Base-by-base conservation (phyloP, 1,140 invertebrate species). In the Drosophila cardini region DNA sequence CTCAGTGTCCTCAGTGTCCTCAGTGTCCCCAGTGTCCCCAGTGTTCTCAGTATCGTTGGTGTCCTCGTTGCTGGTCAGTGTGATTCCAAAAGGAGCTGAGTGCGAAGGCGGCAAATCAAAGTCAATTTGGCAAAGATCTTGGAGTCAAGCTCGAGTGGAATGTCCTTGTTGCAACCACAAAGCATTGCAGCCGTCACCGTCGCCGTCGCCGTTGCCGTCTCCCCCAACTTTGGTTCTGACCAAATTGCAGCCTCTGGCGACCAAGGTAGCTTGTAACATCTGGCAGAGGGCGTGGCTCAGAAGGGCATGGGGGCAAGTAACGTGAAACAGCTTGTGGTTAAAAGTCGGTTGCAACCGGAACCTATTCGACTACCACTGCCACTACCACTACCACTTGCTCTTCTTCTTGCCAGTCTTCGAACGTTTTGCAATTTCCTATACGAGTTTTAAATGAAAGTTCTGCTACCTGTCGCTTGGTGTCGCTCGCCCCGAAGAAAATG, bases 121-220 rank as follows among this genome's bases (percentile, higher is more conserved):
- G 63, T 72, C 63, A 72, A 72, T 72, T 72, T 68, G 63, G 70
- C 55, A 72, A 72, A 68, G 36, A 60, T 72, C 63, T 68, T 52
- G 18, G 38, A 58, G 63, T 52, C 55, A 50, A 46, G 43, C 70
- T 72, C 63, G 63, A 72, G 63, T 72, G 55, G 46, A 42, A 67
- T 72, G 70, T 72, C 63, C 70, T 72, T 68, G 70, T 67, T 60
- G 70, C 46, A 13, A 40, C 62, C 69, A 67, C 62, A 71, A 65
- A 57, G 65, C 65, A 46, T 62, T 38, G 45, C 60, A 52, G 18
- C 6, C 45, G 4, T 46, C 45, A n/a, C n/a, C n/a, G n/a, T n/a
- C n/a, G n/a, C n/a, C n/a, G n/a, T n/a, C n/a, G n/a, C n/a, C n/a
- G n/a, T n/a, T n/a, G n/a, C n/a, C n/a, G n/a, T n/a, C n/a, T n/a